Conservation (phyloP, 2,113 vertebrate genomes). For the Okapia johnstoni region DNA sequence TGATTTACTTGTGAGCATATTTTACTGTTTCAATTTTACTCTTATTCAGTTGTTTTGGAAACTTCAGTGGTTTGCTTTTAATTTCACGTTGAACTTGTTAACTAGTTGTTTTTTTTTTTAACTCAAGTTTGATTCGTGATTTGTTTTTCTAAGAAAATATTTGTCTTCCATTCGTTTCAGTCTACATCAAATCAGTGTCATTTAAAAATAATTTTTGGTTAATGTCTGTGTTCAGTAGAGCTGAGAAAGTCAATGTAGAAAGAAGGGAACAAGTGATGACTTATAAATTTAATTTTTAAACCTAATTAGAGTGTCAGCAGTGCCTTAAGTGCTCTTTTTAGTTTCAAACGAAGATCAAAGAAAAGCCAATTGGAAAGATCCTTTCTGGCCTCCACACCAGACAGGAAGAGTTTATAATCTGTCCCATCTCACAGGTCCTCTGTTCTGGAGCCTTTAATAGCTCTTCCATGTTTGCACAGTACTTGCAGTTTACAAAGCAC, state of each 20-base stretch:
- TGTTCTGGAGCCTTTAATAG: neutral
- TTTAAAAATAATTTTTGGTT: conserved; percentile 58
- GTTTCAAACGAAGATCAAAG: conserved; percentile 55
- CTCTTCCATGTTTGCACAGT: neutral
- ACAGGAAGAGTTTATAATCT: neutral
- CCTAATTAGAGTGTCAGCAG: conserved; percentile 50
- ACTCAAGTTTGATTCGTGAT: conserved; percentile 33
- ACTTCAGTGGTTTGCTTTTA: neutral
- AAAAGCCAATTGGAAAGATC: neutral
- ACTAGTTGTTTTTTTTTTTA: neutral
- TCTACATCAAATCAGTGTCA: conserved; percentile 43
- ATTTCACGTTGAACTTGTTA: conserved; percentile 49
- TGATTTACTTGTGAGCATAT: neutral
- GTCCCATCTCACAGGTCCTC: neutral
- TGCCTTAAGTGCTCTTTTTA: conserved; percentile 55
- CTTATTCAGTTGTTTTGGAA: conserved; percentile 11
- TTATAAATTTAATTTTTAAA: conserved; percentile 50
- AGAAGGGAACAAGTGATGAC: conserved; percentile 16
- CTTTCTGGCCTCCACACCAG: neutral
- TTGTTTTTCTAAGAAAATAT: conserved; percentile 57
- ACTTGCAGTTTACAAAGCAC: neutral
- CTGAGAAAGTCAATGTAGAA: conserved; percentile 20
- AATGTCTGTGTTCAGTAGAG: neutral
- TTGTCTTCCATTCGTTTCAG: conserved; percentile 58
- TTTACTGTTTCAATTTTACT: neutral